Percentiles rank a stretch among this genome's conserved stretches.
Evolutionary conservation across 2,113 vertebrate genomes (phyloP).

Genomic region (Prinia subflava): DNA sequence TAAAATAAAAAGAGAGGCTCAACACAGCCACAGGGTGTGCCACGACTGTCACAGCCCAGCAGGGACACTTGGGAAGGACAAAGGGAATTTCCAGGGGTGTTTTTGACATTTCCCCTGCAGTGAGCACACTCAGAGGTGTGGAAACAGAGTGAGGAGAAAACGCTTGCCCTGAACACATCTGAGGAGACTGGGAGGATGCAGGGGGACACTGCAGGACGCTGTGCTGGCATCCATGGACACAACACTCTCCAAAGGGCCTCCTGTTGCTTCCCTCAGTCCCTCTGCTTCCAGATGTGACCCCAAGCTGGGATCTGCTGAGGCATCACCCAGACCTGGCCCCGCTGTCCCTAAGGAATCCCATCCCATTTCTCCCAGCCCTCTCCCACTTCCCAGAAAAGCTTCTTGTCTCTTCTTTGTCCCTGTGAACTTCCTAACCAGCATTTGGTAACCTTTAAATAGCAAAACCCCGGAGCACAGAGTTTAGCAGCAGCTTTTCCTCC

Average conservation of each 20-base stretch:
- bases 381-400: background rate
- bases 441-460: background rate
- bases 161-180: fast-evolving
- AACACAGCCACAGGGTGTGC: fast-evolving
- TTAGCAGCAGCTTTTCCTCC: background rate
- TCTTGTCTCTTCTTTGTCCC: background rate
- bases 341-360: background rate
- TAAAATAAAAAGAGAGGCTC: background rate
- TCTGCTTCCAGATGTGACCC: background rate
- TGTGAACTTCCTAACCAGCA: background rate
- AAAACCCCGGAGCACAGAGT: background rate
- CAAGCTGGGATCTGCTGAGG: fast-evolving
- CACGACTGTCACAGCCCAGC: background rate
- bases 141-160: background rate
- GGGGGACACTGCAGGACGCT: background rate
- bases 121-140: fast-evolving
- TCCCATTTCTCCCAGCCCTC: background rate
- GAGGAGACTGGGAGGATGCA: background rate
- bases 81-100: background rate
- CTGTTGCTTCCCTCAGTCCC: background rate
- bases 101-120: background rate
- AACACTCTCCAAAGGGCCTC: background rate
- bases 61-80: background rate
- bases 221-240: background rate
- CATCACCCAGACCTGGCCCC: fast-evolving